These are phyloP conservation scores for Hesperia comma DNA, from an alignment of 2,888 invertebrate genomes.

Conservation along the genomic window DNA sequence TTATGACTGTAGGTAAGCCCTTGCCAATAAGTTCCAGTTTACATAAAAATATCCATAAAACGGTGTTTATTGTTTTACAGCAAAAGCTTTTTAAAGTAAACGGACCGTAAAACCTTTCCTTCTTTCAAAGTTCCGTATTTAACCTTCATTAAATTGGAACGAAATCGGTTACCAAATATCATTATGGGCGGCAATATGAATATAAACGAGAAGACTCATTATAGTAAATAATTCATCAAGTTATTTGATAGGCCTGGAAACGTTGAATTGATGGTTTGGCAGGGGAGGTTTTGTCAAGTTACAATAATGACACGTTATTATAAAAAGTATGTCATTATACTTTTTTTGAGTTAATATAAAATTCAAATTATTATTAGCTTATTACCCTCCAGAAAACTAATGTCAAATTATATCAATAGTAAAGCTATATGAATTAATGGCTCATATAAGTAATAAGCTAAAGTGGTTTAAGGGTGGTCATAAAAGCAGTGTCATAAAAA, in stretches of 20 bases:
- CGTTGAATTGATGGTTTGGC: background rate
- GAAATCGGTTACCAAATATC: background rate
- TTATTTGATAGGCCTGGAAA: background rate
- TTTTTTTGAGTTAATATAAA: background rate
- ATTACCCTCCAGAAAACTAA: too few species aligned
- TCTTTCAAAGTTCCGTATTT: slow-evolving; percentile 7
- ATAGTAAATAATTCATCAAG: slow-evolving; percentile 1
- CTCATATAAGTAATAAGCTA: too few species aligned
- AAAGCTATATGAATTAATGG: too few species aligned
- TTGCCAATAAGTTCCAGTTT: background rate
- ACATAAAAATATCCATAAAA: slow-evolving; percentile 6
- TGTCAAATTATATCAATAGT: too few species aligned
- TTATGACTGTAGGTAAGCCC: too few species aligned
- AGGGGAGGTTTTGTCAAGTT: background rate
- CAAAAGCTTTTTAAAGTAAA: slow-evolving; percentile 26
- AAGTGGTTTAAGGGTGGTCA: too few species aligned
- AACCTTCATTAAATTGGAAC: slow-evolving; percentile 11
- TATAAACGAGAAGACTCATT: slow-evolving; percentile 10
- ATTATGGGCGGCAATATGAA: slow-evolving; percentile 4
- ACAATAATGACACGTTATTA: background rate
- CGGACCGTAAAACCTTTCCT: slow-evolving; percentile 14
- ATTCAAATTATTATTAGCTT: too few species aligned
- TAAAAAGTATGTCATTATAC: background rate
- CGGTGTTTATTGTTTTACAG: slow-evolving; percentile 4
- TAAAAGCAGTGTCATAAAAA: too few species aligned